phyloP scores from a whole-genome alignment of 2,797 vertebrate genomes.

The Pseudopleuronectes americanus region DNA sequence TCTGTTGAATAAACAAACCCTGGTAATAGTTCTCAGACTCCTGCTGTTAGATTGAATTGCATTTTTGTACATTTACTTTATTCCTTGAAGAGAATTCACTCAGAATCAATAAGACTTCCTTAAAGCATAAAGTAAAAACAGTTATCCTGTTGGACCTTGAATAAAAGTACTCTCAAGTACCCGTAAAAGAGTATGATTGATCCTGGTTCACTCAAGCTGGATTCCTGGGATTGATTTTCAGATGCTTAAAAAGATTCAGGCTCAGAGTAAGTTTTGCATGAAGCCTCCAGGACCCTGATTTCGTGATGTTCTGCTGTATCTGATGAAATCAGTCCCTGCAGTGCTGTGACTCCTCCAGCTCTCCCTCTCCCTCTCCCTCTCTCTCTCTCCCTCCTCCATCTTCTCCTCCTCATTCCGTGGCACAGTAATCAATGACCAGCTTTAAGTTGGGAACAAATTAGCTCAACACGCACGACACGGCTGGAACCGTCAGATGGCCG shows the following conservation, averaged over 20 bases:
- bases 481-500: conserved; percentile 45
- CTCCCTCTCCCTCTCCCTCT: conserved; percentile 13
- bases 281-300: conserved; percentile 30
- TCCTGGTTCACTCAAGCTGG: conserved; percentile 3
- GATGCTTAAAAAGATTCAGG: conserved; percentile 11
- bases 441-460: conserved; percentile 71
- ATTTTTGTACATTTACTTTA: too few relatives aligned
- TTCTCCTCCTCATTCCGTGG: conserved; percentile 43
- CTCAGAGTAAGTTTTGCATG: conserved; percentile 6
- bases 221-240: not conserved
- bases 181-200: not conserved
- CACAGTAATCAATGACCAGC: conserved; percentile 69
- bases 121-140: too few relatives aligned
- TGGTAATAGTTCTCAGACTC: not conserved
- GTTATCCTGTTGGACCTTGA: not conserved
- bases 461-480: conserved; percentile 37
- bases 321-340: conserved; percentile 58
- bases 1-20: too few relatives aligned
- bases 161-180: not conserved
- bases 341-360: conserved; percentile 43
- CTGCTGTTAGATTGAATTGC: not conserved
- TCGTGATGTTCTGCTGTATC: conserved; percentile 34
- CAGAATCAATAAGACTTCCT: not conserved
- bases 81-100: not conserved
- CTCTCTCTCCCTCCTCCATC: too few relatives aligned